phyloP scores from a whole-genome alignment of 2,113 vertebrate species.

The Apaloderma vittatum region DNA sequence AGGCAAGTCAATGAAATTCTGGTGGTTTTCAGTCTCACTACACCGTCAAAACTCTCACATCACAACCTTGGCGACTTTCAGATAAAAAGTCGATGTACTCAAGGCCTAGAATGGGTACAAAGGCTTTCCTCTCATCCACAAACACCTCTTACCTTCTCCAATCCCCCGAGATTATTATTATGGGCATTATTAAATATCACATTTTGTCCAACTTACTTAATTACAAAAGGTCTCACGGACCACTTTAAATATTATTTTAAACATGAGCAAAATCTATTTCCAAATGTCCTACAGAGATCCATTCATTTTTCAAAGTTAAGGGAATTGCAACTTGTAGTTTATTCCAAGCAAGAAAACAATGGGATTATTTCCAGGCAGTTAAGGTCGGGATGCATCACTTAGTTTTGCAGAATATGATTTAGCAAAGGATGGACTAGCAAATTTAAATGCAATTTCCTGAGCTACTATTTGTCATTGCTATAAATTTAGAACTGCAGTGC shows the following conservation, averaged over 20 bases:
- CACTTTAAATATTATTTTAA: background rate
- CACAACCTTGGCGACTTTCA: background rate
- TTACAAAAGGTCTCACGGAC: background rate
- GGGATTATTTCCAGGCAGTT: background rate
- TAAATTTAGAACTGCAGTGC: background rate
- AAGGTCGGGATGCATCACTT: background rate
- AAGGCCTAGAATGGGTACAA: background rate
- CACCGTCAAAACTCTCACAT: background rate
- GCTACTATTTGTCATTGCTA: background rate
- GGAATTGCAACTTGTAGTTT: background rate
- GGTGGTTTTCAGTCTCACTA: background rate
- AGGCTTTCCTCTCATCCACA: background rate
- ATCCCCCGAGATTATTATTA: background rate
- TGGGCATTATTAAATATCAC: background rate
- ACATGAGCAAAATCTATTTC: background rate
- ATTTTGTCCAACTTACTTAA: background rate
- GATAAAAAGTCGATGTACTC: background rate
- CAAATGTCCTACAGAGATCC: background rate
- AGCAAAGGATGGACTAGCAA: background rate
- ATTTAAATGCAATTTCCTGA: conserved; percentile 15
- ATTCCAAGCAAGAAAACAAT: background rate
- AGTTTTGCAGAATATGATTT: background rate
- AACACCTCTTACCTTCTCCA: background rate
- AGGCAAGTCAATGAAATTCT: background rate
- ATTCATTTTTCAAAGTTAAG: background rate